Percentiles rank a stretch among this genome's conserved stretches.
These are phyloP conservation scores for Parasteatoda tepidariorum DNA, from an alignment of 1,140 invertebrate species.

Conservation along the genomic window DNA sequence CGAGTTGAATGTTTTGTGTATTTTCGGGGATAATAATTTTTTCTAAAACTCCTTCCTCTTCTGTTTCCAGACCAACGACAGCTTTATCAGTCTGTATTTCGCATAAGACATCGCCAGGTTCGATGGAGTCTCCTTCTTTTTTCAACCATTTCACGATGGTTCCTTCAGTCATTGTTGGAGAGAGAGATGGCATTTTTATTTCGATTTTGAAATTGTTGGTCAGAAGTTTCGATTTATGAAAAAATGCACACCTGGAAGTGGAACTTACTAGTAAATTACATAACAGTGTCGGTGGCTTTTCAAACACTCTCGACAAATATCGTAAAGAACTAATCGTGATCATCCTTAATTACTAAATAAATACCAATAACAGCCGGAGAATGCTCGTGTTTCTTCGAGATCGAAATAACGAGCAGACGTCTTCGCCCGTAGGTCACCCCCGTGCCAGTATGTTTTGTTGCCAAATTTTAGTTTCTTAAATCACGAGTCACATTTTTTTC, in stretches of 20 bases:
- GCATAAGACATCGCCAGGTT: constrained; percentile 74
- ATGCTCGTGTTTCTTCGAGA: no score
- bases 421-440: no score
- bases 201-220: constrained; percentile 58
- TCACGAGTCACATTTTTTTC: no score
- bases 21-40: constrained; percentile 71
- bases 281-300: background rate
- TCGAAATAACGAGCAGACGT: no score
- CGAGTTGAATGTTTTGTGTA: constrained; percentile 34
- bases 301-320: background rate
- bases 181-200: constrained; percentile 74
- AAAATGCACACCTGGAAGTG: background rate
- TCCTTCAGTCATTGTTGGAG: constrained; percentile 76
- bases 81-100: constrained; percentile 77
- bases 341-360: background rate
- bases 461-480: no score
- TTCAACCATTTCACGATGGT: constrained; percentile 76
- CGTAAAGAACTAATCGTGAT: background rate
- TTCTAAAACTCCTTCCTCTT: constrained; percentile 75
- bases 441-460: no score
- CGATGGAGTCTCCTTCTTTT: constrained; percentile 73
- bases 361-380: no score
- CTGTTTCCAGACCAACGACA: constrained; percentile 73
- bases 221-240: background rate
- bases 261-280: background rate